Base-by-base conservation (phyloP, 1,140 invertebrate genomes). In the Drosophila parabipectinata region DNA sequence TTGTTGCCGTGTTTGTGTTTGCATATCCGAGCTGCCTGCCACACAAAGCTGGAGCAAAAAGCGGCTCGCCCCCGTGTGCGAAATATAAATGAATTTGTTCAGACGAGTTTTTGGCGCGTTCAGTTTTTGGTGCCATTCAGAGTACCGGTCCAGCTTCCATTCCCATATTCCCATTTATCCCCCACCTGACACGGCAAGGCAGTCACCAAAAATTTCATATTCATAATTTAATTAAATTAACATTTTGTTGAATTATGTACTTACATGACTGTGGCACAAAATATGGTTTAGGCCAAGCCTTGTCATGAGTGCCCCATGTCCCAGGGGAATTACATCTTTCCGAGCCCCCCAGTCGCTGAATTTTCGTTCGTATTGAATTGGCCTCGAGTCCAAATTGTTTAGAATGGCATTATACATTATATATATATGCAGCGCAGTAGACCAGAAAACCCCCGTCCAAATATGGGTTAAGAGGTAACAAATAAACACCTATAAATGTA, bases 191-290 rank as follows among this genome's bases (percentile, higher is more conserved):
- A 57, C n/a, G 52, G 51, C 50, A 51, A 50, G 32, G 54, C 72
- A 66, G 67, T 60, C 68, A 77, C 53, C 66, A 57, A 67, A 83
- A 84, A 85, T 84, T 74, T 85, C 73, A 56, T 81, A 84, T 84
- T 84, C 81, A 84, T 85, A 84, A 77, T 84, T 84, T 80, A 84
- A 84, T 84, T 84, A 84, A 84, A 85, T 84, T 84, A 84, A 84
- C 81, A 84, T 84, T 84, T 84, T 80, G 81, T 59, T 85, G 81
- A 85, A 85, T 74, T 84, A 75, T 75, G 72, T 66, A 85, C 81
- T 80, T 85, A 77, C 47, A 56, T 59, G 72, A 56, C 48, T 66
- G 56, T 66, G 56, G 63, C 67, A 69, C 66, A 69, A 71, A 69
- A 66, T 75, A 67, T 60, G 72, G 62, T 50, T 60, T 76, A 73